Evolutionary conservation across 1,140 invertebrate genomes (phyloP).

Genomic region (Mylabris phalerata): DNA sequence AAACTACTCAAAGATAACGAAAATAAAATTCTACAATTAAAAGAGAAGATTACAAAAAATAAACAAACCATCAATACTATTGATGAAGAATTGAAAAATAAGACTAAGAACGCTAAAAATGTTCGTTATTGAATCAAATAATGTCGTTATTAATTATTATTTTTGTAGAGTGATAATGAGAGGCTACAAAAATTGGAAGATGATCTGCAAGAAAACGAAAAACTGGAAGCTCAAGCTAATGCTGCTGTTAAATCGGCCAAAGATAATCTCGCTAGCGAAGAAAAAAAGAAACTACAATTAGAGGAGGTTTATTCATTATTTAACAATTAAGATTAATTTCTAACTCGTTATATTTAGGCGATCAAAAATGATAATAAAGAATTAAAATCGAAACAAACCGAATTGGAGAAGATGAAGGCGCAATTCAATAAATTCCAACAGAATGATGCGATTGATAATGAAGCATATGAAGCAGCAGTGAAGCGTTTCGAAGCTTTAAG

Average conservation of each 20-base stretch:
- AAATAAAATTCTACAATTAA: conserved; percentile 47
- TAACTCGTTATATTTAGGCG: conserved; percentile 36
- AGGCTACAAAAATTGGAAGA: conserved; percentile 60
- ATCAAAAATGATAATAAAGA: conserved; percentile 64
- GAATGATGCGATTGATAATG: conserved; percentile 58
- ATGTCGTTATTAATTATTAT: background rate
- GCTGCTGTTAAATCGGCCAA: conserved; percentile 62
- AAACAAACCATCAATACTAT: conserved; percentile 34
- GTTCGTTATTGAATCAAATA: conserved; percentile 42
- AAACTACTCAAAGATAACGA: conserved; percentile 48
- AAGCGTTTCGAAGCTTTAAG: conserved; percentile 76
- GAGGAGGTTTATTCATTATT: conserved; percentile 41
- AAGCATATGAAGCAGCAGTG: conserved; percentile 66
- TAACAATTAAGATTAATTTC: background rate
- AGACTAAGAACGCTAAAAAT: conserved; percentile 46
- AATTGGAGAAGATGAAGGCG: conserved; percentile 58
- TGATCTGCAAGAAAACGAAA: conserved; percentile 58
- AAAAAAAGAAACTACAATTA: conserved; percentile 63
- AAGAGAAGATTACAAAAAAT: conserved; percentile 51
- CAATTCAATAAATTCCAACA: conserved; percentile 65
- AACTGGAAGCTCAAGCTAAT: conserved; percentile 58
- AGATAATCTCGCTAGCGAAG: conserved; percentile 62
- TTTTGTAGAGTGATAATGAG: conserved; percentile 57
- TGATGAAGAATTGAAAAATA: conserved; percentile 40
- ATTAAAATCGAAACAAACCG: conserved; percentile 56